Percentiles rank a stretch among this genome's conserved stretches.
Conservation (phyloP, 2,113 vertebrate species). For the Mus spicilegus region DNA sequence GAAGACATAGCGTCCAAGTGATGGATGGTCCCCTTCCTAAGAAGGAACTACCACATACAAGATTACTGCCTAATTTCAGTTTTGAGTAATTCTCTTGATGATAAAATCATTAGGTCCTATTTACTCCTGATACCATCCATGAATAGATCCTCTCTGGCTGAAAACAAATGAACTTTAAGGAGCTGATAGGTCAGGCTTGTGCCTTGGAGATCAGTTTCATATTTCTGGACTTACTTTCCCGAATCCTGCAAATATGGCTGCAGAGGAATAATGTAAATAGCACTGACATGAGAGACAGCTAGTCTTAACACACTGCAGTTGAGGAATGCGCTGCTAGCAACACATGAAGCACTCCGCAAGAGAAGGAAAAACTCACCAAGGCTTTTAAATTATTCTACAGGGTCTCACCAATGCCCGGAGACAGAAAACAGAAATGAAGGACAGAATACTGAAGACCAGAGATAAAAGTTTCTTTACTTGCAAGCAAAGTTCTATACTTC, state of each 20-base stretch:
- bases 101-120: conserved; percentile 45
- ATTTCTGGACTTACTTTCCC: conserved; percentile 40
- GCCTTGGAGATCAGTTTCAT: not conserved
- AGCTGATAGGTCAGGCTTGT: conserved; percentile 40
- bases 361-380: not conserved
- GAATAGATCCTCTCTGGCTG: conserved; percentile 5
- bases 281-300: not conserved
- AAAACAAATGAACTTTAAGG: conserved; percentile 18
- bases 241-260: not conserved
- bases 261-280: conserved; percentile 20
- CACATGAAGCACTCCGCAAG: not conserved
- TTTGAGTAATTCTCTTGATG: conserved; percentile 1
- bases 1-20: not conserved
- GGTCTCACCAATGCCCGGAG: not conserved
- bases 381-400: conserved; percentile 3
- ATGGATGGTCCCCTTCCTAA: not conserved
- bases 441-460: not conserved
- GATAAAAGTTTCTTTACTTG: conserved; percentile 33
- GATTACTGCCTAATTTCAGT: conserved; percentile 37
- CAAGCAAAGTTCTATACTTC: not conserved
- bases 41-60: not conserved
- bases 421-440: conserved; percentile 1
- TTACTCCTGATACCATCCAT: not conserved
- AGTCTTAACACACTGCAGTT: not conserved
- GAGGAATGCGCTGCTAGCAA: not conserved